Percentiles rank a stretch among this genome's conserved stretches.
phyloP scores from a whole-genome alignment of 2,888 invertebrate genomes.

The Esperia sulphurella region DNA sequence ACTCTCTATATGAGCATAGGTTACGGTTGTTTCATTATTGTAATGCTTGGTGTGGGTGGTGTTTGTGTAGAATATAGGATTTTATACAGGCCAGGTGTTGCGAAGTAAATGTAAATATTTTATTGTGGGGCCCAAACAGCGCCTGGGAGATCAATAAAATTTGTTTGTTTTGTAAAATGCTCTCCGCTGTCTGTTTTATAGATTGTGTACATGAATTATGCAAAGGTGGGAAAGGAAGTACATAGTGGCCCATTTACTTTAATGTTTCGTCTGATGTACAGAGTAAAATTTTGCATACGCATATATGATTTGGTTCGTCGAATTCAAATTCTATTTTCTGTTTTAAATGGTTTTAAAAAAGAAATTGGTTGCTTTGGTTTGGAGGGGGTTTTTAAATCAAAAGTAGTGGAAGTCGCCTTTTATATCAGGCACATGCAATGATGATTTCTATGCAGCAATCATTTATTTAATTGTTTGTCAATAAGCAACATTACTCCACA shows the following conservation, averaged over 20 bases:
- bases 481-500: too few species aligned
- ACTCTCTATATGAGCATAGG: slow-evolving; percentile 26
- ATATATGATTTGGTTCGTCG: too few species aligned
- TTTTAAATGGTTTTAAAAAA: too few species aligned
- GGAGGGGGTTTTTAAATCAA: too few species aligned
- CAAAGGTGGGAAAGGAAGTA: slow-evolving; percentile 63
- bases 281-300: too few species aligned
- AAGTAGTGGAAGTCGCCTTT: too few species aligned
- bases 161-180: slow-evolving; percentile 78
- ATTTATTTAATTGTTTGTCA: too few species aligned
- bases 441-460: too few species aligned
- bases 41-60: slow-evolving; percentile 60
- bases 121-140: slow-evolving; percentile 73
- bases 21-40: slow-evolving; percentile 66
- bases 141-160: slow-evolving; percentile 78
- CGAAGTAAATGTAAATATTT: slow-evolving; percentile 77
- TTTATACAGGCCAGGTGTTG: slow-evolving; percentile 64
- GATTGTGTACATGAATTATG: slow-evolving; percentile 76
- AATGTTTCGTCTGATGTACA: slow-evolving; percentile 57
- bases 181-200: slow-evolving; percentile 71
- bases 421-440: too few species aligned
- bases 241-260: slow-evolving; percentile 63
- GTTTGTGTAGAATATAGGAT: slow-evolving; percentile 13
- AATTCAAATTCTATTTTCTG: too few species aligned
- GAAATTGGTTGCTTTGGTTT: too few species aligned